These are phyloP conservation scores for Glaucomys volans DNA, from an alignment of 2,113 vertebrate species.

Conservation along the genomic window DNA sequence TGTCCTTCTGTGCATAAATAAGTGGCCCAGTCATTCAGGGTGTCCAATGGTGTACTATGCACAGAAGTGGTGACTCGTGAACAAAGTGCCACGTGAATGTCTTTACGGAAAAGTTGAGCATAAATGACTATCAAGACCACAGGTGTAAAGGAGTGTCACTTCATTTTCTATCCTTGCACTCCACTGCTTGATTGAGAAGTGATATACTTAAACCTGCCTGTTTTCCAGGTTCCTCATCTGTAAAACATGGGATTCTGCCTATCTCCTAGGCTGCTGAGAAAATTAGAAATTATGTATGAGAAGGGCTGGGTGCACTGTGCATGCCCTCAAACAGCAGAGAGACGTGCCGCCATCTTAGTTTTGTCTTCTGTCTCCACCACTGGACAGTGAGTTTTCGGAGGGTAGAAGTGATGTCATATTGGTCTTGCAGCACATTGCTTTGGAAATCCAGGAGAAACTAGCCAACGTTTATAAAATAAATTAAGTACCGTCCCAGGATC, in stretches of 20 bases:
- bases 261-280: background rate
- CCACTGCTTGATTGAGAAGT: background rate
- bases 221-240: slow-evolving; percentile 36
- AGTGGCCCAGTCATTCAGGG: background rate
- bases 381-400: background rate
- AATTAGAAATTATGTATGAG: background rate
- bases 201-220: background rate
- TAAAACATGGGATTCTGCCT: background rate
- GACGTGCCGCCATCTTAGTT: background rate
- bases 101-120: background rate
- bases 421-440: background rate
- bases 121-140: background rate
- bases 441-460: background rate
- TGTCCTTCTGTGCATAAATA: background rate
- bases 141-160: background rate
- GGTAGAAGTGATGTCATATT: background rate
- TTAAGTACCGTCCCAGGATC: background rate
- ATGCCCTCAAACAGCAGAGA: background rate
- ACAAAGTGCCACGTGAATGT: background rate
- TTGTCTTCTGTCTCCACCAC: background rate
- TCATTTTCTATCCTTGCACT: background rate
- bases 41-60: background rate
- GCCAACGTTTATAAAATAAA: background rate
- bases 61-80: background rate
- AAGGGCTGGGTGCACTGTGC: background rate